Evolutionary conservation across 2,113 vertebrate genomes (phyloP).

Genomic region (Zosterops borbonicus): DNA sequence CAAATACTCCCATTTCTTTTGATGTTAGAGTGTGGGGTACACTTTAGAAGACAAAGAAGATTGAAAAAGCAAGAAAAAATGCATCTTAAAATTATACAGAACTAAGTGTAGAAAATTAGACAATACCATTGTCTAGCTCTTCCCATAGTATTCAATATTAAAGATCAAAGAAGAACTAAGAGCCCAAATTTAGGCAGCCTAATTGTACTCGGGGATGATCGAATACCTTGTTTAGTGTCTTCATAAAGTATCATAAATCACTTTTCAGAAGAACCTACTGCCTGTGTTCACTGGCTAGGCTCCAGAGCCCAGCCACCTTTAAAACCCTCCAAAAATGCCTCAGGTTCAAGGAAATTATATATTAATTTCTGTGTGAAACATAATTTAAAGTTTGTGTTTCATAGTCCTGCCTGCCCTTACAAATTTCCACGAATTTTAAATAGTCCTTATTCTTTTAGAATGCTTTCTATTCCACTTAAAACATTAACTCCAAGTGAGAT

Average conservation of each 20-base stretch:
- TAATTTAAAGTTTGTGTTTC: background rate
- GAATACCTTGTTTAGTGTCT: background rate
- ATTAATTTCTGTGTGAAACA: background rate
- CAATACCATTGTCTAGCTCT: background rate
- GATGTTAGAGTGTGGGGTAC: background rate
- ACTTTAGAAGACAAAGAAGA: background rate
- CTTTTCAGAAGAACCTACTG: constrained; percentile 6
- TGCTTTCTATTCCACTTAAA: constrained; percentile 5
- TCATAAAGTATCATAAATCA: background rate
- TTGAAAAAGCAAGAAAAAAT: background rate
- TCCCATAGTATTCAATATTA: background rate
- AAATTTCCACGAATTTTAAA: background rate
- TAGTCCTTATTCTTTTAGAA: constrained; percentile 9
- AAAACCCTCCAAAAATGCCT: background rate
- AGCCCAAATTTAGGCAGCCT: background rate
- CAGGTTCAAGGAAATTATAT: background rate
- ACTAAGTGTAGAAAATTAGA: background rate
- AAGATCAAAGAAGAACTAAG: background rate
- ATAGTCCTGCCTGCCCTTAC: background rate
- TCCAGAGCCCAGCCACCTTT: background rate
- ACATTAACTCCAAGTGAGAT: constrained; percentile 17
- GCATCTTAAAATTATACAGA: background rate
- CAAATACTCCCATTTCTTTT: background rate
- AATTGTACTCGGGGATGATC: background rate
- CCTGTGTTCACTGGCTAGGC: background rate